These are phyloP conservation scores for Zaprionus ornatus DNA, from an alignment of 1,140 invertebrate genomes.

Conservation along the genomic window DNA sequence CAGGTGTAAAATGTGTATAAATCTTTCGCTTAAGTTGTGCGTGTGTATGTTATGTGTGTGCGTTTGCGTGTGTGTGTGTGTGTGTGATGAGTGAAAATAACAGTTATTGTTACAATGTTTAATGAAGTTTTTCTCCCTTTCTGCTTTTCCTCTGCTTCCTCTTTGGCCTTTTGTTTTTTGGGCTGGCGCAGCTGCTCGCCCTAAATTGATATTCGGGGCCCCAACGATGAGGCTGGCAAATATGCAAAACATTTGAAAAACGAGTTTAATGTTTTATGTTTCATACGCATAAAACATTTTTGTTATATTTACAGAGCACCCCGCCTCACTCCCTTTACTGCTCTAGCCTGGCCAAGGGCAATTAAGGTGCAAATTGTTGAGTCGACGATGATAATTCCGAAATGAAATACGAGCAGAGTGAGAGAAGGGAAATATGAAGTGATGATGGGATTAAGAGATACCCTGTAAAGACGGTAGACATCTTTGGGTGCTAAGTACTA, in stretches of 20 bases:
- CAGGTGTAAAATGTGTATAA: constrained; percentile 75
- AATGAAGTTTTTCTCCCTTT: constrained; percentile 62
- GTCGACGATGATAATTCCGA: background rate
- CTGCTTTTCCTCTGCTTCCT: background rate
- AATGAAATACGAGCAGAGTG: background rate
- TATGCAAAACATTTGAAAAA: constrained; percentile 43
- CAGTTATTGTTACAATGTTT: constrained; percentile 71
- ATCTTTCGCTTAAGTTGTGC: constrained; percentile 42
- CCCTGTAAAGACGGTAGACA: background rate
- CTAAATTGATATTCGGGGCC: constrained; percentile 11
- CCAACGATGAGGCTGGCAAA: constrained; percentile 19
- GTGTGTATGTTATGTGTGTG: constrained; percentile 3
- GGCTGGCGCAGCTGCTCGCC: constrained; percentile 18
- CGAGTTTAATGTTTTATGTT: constrained; percentile 29
- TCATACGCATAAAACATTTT: constrained; percentile 20
- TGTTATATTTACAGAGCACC: background rate
- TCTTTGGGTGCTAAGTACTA: background rate
- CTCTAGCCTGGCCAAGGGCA: background rate
- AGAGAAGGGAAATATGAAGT: background rate
- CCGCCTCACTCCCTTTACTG: background rate
- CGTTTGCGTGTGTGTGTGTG: constrained; percentile 8
- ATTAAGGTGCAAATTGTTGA: constrained; percentile 17
- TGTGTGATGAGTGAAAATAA: constrained; percentile 47
- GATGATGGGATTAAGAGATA: background rate
- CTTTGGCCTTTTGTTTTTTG: constrained; percentile 1